Percentiles rank a stretch among this genome's conserved stretches.
Conservation (phyloP, 2,888 invertebrate species). For the Lasius fuliginosus region DNA sequence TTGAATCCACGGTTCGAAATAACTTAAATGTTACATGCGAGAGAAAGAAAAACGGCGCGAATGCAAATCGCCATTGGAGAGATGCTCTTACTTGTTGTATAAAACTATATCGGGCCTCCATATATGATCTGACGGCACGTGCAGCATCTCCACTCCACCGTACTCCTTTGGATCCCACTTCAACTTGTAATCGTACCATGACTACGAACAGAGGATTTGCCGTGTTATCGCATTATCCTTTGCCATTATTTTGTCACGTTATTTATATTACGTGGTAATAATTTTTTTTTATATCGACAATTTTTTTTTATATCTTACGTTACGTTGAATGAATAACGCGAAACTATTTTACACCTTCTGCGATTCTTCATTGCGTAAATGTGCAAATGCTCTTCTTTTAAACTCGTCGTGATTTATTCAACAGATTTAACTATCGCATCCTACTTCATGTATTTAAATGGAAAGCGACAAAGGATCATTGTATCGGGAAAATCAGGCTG, state of each 20-base stretch:
- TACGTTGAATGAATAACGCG: not conserved
- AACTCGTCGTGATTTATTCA: not conserved
- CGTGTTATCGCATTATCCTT: not conserved
- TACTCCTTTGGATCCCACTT: conserved; percentile 95
- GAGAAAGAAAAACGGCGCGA: conserved; percentile 34
- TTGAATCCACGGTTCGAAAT: not conserved
- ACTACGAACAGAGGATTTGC: conserved; percentile 87
- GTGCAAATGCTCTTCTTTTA: not conserved
- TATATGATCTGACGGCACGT: conserved; percentile 95
- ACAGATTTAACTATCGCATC: conserved; percentile 21
- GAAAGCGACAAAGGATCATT: conserved; percentile 23
- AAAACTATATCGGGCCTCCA: conserved; percentile 94
- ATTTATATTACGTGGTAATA: not conserved
- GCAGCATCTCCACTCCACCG: conserved; percentile 94
- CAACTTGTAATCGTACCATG: conserved; percentile 95
- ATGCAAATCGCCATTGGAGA: not conserved
- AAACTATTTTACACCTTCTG: not conserved
- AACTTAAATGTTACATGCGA: conserved; percentile 29
- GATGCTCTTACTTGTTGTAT: conserved; percentile 91
- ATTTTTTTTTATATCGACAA: not conserved
- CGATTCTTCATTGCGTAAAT: not conserved
- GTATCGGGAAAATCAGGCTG: conserved; percentile 1
- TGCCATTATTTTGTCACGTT: not conserved
- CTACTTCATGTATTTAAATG: conserved; percentile 39
- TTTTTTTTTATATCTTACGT: not conserved